phyloP scores from a whole-genome alignment of 2,888 invertebrate genomes.

The Empis stercorea region DNA sequence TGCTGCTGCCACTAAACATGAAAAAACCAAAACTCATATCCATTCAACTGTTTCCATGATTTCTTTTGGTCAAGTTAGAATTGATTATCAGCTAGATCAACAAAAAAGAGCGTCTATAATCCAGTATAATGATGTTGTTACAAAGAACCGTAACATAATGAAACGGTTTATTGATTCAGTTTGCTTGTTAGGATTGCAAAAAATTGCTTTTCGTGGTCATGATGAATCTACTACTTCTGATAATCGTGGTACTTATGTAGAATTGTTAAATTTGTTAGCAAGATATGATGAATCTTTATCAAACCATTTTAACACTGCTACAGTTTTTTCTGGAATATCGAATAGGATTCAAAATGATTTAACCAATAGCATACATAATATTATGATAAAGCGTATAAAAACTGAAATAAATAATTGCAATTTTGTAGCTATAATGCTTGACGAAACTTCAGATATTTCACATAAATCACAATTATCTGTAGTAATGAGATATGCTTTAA shows the following conservation, averaged over 20 bases:
- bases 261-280: background rate
- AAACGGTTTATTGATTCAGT: background rate
- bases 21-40: background rate
- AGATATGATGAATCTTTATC: too few species aligned
- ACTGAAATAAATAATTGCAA: conserved; percentile 15
- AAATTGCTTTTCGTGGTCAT: background rate
- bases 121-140: background rate
- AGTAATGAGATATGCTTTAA: background rate
- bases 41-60: background rate
- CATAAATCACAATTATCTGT: conserved; percentile 1
- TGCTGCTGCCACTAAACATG: background rate
- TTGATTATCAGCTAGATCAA: background rate
- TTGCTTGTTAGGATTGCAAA: background rate
- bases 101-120: background rate
- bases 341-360: background rate
- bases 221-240: background rate
- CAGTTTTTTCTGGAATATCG: background rate
- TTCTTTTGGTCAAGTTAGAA: background rate
- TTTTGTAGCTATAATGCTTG: conserved; percentile 19
- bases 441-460: conserved; percentile 4
- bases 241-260: background rate
- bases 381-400: conserved; percentile 12
- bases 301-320: background rate
- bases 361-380: background rate
- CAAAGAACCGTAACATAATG: background rate